Percentiles rank a stretch among this genome's conserved stretches.
Evolutionary conservation across 2,888 invertebrate species (phyloP).

Genomic region (Cataglyphis livida): DNA sequence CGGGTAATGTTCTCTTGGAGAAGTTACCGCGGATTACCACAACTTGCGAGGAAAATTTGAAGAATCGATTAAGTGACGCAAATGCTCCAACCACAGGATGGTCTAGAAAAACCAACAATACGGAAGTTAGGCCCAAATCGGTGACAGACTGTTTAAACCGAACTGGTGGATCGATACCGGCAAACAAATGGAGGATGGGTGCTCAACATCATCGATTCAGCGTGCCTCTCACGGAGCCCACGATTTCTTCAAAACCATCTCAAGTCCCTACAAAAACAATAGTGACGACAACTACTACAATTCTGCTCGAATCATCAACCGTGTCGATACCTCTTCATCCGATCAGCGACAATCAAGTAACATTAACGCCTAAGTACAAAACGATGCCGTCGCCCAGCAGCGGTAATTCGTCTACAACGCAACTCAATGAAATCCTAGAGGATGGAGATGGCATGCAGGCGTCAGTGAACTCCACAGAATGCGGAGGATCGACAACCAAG

Average conservation of each 20-base stretch:
- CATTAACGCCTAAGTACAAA: slow-evolving; percentile 86
- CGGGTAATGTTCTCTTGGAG: slow-evolving; percentile 54
- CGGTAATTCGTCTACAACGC: slow-evolving; percentile 83
- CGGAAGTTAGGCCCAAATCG: slow-evolving; percentile 78
- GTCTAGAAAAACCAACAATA: slow-evolving; percentile 65
- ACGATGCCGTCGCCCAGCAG: slow-evolving; percentile 88
- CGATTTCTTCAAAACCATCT: slow-evolving; percentile 50
- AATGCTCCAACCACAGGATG: slow-evolving; percentile 51
- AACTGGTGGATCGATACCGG: slow-evolving; percentile 72
- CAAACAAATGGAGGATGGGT: slow-evolving; percentile 83
- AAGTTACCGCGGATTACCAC: slow-evolving; percentile 58
- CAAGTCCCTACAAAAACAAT: slow-evolving; percentile 29
- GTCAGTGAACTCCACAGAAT: slow-evolving; percentile 57
- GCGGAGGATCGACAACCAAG: slow-evolving; percentile 71
- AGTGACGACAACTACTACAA: slow-evolving; percentile 81
- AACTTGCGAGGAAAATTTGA: slow-evolving; percentile 61
- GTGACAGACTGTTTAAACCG: slow-evolving; percentile 80
- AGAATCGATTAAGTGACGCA: slow-evolving; percentile 60
- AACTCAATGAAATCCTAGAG: slow-evolving; percentile 90
- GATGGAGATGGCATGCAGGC: slow-evolving; percentile 86
- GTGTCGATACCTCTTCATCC: slow-evolving; percentile 87
- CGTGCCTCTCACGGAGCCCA: slow-evolving; percentile 70
- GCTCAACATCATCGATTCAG: slow-evolving; percentile 80
- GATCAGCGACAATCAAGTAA: slow-evolving; percentile 76
- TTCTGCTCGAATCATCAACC: slow-evolving; percentile 87